Evolutionary conservation across 2,113 vertebrate genomes (phyloP).

Genomic region (Phalacrocorax brasilianus): DNA sequence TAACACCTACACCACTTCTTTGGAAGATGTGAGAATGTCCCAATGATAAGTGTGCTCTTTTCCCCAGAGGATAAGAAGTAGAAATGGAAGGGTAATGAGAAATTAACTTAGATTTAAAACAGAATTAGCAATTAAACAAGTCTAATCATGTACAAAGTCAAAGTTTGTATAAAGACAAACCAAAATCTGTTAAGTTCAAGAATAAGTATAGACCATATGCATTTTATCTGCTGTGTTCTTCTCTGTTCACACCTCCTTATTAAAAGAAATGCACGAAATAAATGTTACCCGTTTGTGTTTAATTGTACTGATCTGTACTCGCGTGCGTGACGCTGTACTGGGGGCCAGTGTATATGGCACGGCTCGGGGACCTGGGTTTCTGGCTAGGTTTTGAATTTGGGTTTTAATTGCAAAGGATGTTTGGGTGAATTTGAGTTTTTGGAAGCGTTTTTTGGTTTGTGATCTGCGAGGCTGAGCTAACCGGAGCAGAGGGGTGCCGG

Average conservation of each 20-base stretch:
- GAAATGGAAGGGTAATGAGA: slow-evolving; percentile 74
- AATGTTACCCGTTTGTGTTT: slow-evolving; percentile 35
- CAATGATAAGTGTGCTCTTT: slow-evolving; percentile 72
- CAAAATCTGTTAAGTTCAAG: slow-evolving; percentile 46
- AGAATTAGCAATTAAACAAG: slow-evolving; percentile 64
- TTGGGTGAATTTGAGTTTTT: background rate
- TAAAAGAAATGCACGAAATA: background rate
- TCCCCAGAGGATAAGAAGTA: slow-evolving; percentile 74
- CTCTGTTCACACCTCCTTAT: slow-evolving; percentile 25
- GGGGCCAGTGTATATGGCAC: rapidly evolving
- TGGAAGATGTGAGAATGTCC: slow-evolving; percentile 76
- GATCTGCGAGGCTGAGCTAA: background rate
- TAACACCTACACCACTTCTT: slow-evolving; percentile 73
- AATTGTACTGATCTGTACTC: background rate
- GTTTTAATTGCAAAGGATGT: no score
- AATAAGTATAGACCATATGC: slow-evolving; percentile 22
- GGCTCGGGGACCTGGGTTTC: background rate
- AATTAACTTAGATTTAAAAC: slow-evolving; percentile 71
- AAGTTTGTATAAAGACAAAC: slow-evolving; percentile 57
- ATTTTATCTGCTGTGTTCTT: background rate
- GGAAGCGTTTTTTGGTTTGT: background rate
- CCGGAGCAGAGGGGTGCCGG: background rate
- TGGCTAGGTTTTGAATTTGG: background rate
- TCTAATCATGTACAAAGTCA: slow-evolving; percentile 55
- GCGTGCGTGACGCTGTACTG: background rate